phyloP scores from a whole-genome alignment of 2,888 invertebrate genomes.

The Dioctria rufipes region DNA sequence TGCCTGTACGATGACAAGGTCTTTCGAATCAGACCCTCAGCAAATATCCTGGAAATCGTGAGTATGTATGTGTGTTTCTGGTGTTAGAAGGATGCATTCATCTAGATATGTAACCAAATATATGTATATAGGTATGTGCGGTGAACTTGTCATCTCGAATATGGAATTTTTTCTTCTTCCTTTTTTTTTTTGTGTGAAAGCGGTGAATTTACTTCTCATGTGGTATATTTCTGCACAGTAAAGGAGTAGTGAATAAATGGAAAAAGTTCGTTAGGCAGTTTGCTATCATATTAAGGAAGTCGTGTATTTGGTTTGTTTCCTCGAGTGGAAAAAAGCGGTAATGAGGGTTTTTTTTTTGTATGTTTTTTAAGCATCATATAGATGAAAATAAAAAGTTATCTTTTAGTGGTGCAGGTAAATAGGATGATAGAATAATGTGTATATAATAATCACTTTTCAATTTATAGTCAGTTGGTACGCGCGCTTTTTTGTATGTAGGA shows the following conservation, averaged over 20 bases:
- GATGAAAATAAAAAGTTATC: too few species aligned
- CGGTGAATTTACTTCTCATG: conserved; percentile 14
- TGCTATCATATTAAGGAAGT: conserved; percentile 22
- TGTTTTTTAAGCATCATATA: too few species aligned
- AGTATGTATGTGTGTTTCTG: neutral
- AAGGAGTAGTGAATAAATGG: conserved; percentile 24
- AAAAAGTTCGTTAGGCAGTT: conserved; percentile 47
- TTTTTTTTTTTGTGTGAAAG: conserved; percentile 17
- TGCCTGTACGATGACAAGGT: conserved; percentile 19
- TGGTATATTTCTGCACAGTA: neutral
- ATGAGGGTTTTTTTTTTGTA: neutral
- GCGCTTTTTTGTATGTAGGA: too few species aligned
- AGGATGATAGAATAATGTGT: too few species aligned
- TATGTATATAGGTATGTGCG: conserved; percentile 1
- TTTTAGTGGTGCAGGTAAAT: too few species aligned
- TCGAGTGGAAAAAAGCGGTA: conserved; percentile 1
- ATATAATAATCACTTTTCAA: too few species aligned
- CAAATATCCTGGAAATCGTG: conserved; percentile 13
- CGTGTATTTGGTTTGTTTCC: neutral
- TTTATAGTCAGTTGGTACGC: too few species aligned
- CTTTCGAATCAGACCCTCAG: conserved; percentile 8
- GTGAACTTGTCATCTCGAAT: conserved; percentile 26
- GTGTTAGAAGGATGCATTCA: neutral
- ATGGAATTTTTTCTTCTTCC: neutral
- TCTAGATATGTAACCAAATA: too few species aligned